phyloP scores from a whole-genome alignment of 1,140 invertebrate genomes.

The Neodiprion lecontei region DNA sequence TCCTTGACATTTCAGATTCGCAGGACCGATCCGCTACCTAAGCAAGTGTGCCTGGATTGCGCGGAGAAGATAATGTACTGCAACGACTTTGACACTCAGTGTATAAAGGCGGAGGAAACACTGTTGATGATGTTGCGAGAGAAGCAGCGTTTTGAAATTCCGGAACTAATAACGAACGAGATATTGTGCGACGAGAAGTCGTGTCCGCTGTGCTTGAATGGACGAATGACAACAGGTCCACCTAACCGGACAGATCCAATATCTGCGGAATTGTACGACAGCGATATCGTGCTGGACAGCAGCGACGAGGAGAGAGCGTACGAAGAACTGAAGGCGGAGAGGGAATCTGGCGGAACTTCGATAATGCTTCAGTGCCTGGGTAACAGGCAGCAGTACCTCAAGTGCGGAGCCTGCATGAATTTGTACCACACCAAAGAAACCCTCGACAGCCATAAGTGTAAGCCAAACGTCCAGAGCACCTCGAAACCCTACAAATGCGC shows the following conservation, averaged over 20 bases:
- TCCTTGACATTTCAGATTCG: conserved; percentile 35
- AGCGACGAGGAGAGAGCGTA: conserved; percentile 38
- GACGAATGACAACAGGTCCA: conserved; percentile 29
- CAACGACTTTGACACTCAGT: conserved; percentile 38
- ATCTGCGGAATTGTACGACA: conserved; percentile 35
- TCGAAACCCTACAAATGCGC: conserved; percentile 39
- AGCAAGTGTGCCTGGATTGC: conserved; percentile 36
- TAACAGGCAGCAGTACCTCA: conserved; percentile 37
- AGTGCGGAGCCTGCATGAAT: conserved; percentile 46
- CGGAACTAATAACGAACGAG: conserved; percentile 5
- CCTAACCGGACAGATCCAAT: conserved; percentile 9
- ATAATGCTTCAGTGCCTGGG: conserved; percentile 36
- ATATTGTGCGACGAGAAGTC: conserved; percentile 25
- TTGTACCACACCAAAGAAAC: conserved; percentile 41
- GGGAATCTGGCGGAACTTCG: conserved; percentile 23
- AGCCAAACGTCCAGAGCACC: conserved; percentile 38
- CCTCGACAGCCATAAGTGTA: conserved; percentile 42
- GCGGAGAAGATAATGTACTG: conserved; percentile 36
- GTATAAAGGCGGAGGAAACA: conserved; percentile 38
- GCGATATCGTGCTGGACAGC: conserved; percentile 41
- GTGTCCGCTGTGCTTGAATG: conserved; percentile 39
- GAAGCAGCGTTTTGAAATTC: conserved; percentile 22
- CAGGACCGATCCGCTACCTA: conserved; percentile 41
- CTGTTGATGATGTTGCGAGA: conserved; percentile 34
- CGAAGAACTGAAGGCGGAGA: conserved; percentile 22